Evolutionary conservation across 35 echinoderm and acorn worm species (phyloP).

Genomic region (Eucidaris tribuloides): DNA sequence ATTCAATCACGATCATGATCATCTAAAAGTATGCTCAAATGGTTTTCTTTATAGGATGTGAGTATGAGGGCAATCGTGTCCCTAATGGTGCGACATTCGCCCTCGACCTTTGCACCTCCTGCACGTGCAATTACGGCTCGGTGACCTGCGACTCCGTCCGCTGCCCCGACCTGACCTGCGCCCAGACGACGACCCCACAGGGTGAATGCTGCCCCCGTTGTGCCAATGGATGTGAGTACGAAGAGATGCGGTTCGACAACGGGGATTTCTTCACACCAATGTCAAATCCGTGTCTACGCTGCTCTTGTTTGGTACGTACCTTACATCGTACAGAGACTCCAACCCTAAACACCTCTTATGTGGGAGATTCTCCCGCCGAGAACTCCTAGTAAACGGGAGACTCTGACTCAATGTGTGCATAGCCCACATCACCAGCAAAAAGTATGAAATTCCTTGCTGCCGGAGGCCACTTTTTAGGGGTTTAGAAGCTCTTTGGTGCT

Average conservation of each 20-base stretch:
- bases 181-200: conserved; percentile 51
- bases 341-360: too few species aligned
- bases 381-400: too few species aligned
- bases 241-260: conserved; percentile 79
- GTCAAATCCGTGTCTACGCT: conserved; percentile 90
- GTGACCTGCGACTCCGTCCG: conserved; percentile 55
- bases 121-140: conserved; percentile 68
- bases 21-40: too few species aligned
- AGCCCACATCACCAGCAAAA: too few species aligned
- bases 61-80: conserved; percentile 68
- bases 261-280: conserved; percentile 94
- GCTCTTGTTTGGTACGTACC: conserved; percentile 93
- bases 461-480: too few species aligned
- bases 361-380: too few species aligned
- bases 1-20: too few species aligned
- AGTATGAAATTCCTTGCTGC: too few species aligned
- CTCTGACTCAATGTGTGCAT: too few species aligned
- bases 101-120: conserved; percentile 64
- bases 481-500: too few species aligned
- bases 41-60: too few species aligned
- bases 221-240: conserved; percentile 82
- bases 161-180: conserved; percentile 56
- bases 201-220: conserved; percentile 95
- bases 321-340: too few species aligned
- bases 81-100: conserved; percentile 54